These are phyloP conservation scores for Axinella damicornis DNA, from an alignment of 37 sponge, comb jelly and placozoan species.

Conservation along the genomic window DNA sequence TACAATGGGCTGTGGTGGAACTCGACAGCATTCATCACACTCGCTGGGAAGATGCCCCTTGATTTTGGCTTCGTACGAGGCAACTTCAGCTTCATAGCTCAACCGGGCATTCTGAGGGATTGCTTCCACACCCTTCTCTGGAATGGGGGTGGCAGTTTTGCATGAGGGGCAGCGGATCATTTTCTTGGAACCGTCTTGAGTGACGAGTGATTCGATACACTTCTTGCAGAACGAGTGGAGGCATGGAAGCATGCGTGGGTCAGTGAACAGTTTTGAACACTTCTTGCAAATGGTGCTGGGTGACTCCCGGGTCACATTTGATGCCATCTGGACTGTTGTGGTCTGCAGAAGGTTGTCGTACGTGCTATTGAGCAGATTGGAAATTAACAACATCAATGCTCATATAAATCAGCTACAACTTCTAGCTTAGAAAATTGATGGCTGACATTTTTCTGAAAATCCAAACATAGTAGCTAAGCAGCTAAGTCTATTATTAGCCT, in stretches of 20 bases:
- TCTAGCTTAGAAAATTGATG: too few relatives aligned
- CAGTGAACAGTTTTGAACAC: constrained; percentile 42
- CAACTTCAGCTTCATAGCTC: constrained; percentile 14
- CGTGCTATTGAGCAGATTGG: too few relatives aligned
- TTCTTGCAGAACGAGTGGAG: constrained; percentile 63
- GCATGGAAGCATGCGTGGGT: constrained; percentile 55
- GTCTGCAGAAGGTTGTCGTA: too few relatives aligned
- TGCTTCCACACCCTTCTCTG: neutral
- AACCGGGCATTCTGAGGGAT: constrained; percentile 13
- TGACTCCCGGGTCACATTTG: too few relatives aligned
- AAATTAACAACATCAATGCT: too few relatives aligned
- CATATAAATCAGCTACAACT: too few relatives aligned
- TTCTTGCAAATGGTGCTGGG: neutral
- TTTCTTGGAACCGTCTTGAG: too few relatives aligned
- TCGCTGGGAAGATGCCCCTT: neutral
- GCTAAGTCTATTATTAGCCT: too few relatives aligned
- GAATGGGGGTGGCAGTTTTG: neutral
- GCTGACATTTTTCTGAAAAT: too few relatives aligned
- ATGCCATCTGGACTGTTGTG: too few relatives aligned
- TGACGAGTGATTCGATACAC: constrained; percentile 18
- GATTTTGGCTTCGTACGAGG: neutral
- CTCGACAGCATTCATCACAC: constrained; percentile 24
- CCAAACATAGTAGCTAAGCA: too few relatives aligned
- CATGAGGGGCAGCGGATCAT: constrained; percentile 26
- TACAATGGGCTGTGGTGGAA: neutral